These are phyloP conservation scores for Dolichallabes microphthalmus DNA, from an alignment of 2,113 vertebrate species.

Conservation along the genomic window DNA sequence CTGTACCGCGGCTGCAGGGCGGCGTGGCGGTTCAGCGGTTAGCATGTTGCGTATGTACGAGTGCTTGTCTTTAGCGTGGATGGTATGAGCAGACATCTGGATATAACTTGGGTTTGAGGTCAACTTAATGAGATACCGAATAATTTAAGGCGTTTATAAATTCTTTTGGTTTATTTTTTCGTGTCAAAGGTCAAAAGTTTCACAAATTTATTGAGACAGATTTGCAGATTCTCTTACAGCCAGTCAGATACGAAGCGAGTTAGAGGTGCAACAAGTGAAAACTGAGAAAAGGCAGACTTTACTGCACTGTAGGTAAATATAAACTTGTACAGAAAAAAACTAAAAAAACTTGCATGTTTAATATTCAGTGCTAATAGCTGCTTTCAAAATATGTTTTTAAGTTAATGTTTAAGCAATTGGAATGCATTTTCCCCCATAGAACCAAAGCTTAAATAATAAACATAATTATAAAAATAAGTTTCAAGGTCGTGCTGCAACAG, in stretches of 20 bases:
- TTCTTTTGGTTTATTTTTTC: too few relatives aligned
- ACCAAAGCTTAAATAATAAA: too few relatives aligned
- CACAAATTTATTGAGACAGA: too few relatives aligned
- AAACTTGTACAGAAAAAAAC: not conserved
- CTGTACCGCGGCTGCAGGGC: not conserved
- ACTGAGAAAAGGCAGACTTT: not conserved
- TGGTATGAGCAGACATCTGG: not conserved
- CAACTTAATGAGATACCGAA: too few relatives aligned
- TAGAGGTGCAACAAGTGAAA: not conserved
- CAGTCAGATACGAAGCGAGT: not conserved
- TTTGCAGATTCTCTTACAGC: not conserved
- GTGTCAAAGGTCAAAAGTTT: too few relatives aligned
- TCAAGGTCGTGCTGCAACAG: too few relatives aligned
- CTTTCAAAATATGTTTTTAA: not conserved
- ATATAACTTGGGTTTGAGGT: not conserved
- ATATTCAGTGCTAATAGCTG: not conserved
- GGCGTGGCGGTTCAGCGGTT: not conserved
- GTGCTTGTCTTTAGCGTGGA: not conserved
- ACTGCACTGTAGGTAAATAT: not conserved
- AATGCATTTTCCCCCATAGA: too few relatives aligned
- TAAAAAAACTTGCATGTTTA: not conserved
- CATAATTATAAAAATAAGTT: too few relatives aligned
- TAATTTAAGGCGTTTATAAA: too few relatives aligned
- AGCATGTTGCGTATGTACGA: not conserved
- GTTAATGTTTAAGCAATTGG: too few relatives aligned